phyloP scores from a whole-genome alignment of 2,888 invertebrate species.

The Xiphydria camelus region DNA sequence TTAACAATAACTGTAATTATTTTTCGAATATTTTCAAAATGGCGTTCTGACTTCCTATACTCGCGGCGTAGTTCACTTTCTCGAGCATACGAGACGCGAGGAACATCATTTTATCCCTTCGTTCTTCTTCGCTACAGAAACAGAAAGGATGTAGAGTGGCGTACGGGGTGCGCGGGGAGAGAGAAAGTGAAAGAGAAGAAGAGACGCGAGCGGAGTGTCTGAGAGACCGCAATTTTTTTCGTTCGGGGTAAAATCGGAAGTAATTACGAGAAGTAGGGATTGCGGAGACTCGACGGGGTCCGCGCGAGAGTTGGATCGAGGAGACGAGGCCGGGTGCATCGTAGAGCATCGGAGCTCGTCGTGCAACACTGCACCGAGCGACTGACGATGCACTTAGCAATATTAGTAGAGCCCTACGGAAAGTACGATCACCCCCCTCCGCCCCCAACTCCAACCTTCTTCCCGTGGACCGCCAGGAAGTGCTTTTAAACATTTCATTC shows the following conservation, averaged over 20 bases:
- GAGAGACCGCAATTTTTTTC: conserved; percentile 27
- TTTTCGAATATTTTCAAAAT: no score
- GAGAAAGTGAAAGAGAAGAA: no score
- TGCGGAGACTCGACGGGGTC: conserved; percentile 18
- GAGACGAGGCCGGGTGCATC: conserved; percentile 29
- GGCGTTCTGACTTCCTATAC: no score
- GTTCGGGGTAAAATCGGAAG: conserved; percentile 46
- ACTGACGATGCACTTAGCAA: conserved; percentile 56
- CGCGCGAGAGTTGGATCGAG: conserved; percentile 22
- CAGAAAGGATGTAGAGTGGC: no score
- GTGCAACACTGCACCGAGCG: conserved; percentile 43
- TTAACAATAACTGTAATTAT: no score
- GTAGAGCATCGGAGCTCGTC: conserved; percentile 34
- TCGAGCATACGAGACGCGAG: no score
- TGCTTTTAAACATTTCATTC: conserved; percentile 25
- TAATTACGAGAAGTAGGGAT: conserved; percentile 51
- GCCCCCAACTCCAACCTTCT: conserved; percentile 1
- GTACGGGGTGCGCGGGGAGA: no score
- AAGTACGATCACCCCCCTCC: conserved; percentile 12
- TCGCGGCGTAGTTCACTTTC: no score
- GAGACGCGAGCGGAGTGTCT: no score
- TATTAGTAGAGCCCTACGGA: conserved; percentile 52
- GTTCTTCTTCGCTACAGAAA: no score
- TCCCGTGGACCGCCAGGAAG: conserved; percentile 7
- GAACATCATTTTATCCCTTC: no score